phyloP scores from a whole-genome alignment of 2,113 vertebrate genomes.

The Dipodomys merriami region DNA sequence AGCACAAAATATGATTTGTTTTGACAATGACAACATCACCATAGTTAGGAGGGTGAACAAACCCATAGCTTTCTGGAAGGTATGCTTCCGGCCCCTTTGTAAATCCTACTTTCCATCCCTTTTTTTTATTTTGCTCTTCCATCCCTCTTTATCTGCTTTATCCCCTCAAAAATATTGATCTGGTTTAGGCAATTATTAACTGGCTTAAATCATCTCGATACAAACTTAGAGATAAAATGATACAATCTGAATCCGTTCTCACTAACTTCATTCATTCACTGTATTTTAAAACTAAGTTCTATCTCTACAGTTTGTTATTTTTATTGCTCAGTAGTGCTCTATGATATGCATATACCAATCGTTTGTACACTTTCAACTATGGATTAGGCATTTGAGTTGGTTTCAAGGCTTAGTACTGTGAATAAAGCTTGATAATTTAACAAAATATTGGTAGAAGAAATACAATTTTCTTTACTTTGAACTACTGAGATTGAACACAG shows the following conservation, averaged over 20 bases:
- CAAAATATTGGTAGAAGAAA: not conserved
- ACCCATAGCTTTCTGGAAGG: not conserved
- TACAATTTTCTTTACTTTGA: not conserved
- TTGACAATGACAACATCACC: not conserved
- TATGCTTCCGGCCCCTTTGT: not conserved
- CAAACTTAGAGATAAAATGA: not conserved
- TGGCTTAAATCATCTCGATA: not conserved
- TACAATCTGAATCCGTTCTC: not conserved
- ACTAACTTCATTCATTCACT: not conserved
- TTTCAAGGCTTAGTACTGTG: not conserved
- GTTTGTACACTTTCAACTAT: not conserved
- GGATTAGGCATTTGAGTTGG: not conserved
- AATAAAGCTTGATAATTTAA: not conserved
- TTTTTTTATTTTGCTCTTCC: not conserved
- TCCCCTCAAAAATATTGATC: not conserved
- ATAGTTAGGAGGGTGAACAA: not conserved
- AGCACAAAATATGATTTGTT: not conserved
- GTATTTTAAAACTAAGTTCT: not conserved
- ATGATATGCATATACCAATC: not conserved
- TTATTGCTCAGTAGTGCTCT: not conserved
- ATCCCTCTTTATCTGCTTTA: too few species aligned
- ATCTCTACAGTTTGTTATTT: not conserved
- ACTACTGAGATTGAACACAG: not conserved
- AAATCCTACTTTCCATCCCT: not conserved
- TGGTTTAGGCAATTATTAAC: not conserved